Percentiles rank a stretch among this genome's conserved stretches.
Evolutionary conservation across 2,888 invertebrate genomes (phyloP).

Genomic region (Electrophaes corylata): DNA sequence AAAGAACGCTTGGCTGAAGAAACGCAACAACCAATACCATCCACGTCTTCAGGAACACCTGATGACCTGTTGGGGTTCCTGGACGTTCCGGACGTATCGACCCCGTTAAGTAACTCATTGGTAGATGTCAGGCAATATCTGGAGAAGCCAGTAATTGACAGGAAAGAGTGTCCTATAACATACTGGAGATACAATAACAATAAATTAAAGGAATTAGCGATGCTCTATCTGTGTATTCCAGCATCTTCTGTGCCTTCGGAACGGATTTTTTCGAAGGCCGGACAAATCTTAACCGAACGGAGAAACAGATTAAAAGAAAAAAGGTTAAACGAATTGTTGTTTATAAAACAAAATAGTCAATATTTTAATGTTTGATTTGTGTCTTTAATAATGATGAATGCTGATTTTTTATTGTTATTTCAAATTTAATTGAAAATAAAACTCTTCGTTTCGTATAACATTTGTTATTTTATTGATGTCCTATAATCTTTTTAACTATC

Average conservation of each 20-base stretch:
- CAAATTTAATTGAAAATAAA: not conserved
- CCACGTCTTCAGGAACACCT: constrained; percentile 12
- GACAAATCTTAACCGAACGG: not conserved
- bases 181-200: constrained; percentile 12
- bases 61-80: constrained; percentile 15
- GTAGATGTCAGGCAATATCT: constrained; percentile 16
- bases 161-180: constrained; percentile 11
- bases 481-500: too few species aligned
- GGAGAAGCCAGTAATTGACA: constrained; percentile 13
- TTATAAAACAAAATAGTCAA: not conserved
- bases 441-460: too few species aligned
- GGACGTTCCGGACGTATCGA: constrained; percentile 8
- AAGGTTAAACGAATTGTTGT: not conserved
- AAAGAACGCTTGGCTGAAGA: constrained; percentile 2
- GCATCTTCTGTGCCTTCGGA: constrained; percentile 1
- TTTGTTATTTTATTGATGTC: too few species aligned
- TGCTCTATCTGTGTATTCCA: constrained; percentile 1
- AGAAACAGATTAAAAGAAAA: not conserved
- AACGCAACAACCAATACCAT: constrained; percentile 12
- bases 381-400: not conserved
- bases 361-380: not conserved
- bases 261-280: not conserved
- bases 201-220: not conserved
- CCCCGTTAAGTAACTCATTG: constrained; percentile 6
- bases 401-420: not conserved